phyloP scores from a whole-genome alignment of 2,797 vertebrate genomes.

The Hydrophis major region DNA sequence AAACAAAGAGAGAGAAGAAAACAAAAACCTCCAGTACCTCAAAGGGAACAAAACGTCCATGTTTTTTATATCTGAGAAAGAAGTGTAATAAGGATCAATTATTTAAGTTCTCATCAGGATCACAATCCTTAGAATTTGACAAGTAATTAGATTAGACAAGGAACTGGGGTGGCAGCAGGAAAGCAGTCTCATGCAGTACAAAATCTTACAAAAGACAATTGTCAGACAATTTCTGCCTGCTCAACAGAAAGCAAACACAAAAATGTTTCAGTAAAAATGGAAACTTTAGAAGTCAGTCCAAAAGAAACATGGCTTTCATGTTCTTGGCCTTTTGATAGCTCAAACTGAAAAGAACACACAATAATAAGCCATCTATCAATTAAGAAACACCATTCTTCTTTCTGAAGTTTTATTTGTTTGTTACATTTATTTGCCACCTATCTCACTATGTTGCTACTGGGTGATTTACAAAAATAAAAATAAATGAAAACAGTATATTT shows the following conservation, averaged over 20 bases:
- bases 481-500: not conserved
- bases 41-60: not conserved
- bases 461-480: not conserved
- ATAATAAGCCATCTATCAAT: not conserved
- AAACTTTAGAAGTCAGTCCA: slow-evolving; percentile 28
- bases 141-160: not conserved
- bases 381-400: not conserved
- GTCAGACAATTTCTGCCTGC: not conserved
- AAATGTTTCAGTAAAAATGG: slow-evolving; percentile 15
- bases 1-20: not conserved
- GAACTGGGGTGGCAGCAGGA: not conserved
- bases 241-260: not conserved
- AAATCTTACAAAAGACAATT: not conserved
- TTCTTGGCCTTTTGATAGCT: not conserved
- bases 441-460: not conserved
- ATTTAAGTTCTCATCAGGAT: not conserved
- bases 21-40: not conserved
- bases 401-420: not conserved
- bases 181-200: not conserved
- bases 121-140: not conserved
- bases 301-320: slow-evolving; percentile 6
- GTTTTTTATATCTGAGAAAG: not conserved
- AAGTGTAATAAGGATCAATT: not conserved
- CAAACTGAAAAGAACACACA: not conserved
- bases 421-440: not conserved